Base-by-base conservation (phyloP, 2,113 vertebrate genomes). In the Lepisosteus oculatus region DNA sequence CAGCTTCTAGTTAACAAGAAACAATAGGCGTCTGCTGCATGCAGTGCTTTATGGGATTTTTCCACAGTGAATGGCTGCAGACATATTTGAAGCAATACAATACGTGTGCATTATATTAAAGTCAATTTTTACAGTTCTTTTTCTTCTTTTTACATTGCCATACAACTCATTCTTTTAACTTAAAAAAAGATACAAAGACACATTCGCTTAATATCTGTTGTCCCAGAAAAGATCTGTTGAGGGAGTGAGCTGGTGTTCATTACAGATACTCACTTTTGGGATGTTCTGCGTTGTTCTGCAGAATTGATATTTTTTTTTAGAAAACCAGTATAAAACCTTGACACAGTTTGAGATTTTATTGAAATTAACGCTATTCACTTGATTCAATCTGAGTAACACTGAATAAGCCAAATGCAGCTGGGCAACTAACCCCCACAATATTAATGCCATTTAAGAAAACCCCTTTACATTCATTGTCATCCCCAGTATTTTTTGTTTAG, bases 1-100 rank as follows among this genome's bases (percentile, higher is more conserved):
- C 91, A 93, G 94, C 93, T 95, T 89, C 89, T 89, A 93, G 88
- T 93, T 89, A 90, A 83, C 82, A 89, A 89, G 90, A 92, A 88
- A 90, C 73, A 73, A 83, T 91, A 92, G 92, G 90, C 90, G 89
- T 88, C 87, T 87, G 89, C 87, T 83, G 89, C 93, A 94, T 93
- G 92, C 89, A 92, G 92, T 85, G 86, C 83, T 89, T 85, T 87
- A 82, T 81, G 89, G 89, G 83, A 86, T 86, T 85, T 79, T 84
- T 82, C 82, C 81, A 80, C 86, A 86, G 80, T 65, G 80, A 85
- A 85, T 81, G 84, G 85, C 78, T 68, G 78, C 59, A 81, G 87
- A 89, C 85, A 84, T 63, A 78, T 78, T 76, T 83, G 80, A 86
- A 91, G 90, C 87, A 90, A 89, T 85, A 93, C 87, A 90, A 91